phyloP scores from a whole-genome alignment of 92 coral and sea anemone species.

The Parazoanthus atlanticus region DNA sequence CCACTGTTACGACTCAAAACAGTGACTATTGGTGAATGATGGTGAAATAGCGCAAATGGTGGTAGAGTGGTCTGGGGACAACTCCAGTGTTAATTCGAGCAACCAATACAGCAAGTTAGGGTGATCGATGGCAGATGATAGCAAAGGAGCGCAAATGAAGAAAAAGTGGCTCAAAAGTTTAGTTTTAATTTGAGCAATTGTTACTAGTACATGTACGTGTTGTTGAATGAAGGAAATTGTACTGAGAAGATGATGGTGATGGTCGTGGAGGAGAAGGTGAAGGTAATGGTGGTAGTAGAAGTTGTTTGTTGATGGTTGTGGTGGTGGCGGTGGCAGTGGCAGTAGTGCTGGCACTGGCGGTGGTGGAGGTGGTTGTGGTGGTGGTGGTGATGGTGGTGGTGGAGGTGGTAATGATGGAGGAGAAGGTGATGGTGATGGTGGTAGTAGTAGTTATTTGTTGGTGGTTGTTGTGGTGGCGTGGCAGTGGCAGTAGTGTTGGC shows the following conservation, averaged over 20 bases:
- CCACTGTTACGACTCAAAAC: neutral
- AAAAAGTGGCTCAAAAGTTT: neutral
- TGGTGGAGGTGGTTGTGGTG: neutral
- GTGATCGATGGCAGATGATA: neutral
- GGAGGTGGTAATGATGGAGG: neutral
- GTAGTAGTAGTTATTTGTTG: neutral
- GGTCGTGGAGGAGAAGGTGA: too few relatives aligned
- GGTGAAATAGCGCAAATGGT: neutral
- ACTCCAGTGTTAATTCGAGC: neutral
- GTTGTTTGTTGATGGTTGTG: neutral
- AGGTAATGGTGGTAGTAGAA: neutral
- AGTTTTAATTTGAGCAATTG: neutral
- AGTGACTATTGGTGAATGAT: neutral
- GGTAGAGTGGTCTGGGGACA: too few relatives aligned
- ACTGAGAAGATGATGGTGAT: neutral
- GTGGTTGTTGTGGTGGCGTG: neutral
- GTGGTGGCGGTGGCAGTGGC: neutral
- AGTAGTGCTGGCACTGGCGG: neutral
- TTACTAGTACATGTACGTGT: neutral
- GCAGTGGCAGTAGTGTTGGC: too few relatives aligned
- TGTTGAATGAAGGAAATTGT: neutral
- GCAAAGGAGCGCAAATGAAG: neutral
- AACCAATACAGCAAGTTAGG: neutral
- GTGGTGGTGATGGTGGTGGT: neutral
- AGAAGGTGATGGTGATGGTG: neutral